Evolutionary conservation across 2,113 vertebrate species (phyloP).

Genomic region (Numida meleagris): DNA sequence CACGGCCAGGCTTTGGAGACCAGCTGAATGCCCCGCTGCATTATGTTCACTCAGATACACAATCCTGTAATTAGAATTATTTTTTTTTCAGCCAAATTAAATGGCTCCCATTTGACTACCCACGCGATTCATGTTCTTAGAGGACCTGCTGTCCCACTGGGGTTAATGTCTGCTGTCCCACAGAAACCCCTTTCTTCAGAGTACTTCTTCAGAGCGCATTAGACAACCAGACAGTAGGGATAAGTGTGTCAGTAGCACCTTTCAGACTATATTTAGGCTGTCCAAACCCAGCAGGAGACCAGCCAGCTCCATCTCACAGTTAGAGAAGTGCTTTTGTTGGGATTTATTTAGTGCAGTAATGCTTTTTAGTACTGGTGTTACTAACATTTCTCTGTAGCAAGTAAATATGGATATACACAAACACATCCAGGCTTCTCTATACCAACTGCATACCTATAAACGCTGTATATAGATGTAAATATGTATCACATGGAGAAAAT

Average conservation of each 20-base stretch:
- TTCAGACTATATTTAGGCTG: conserved; percentile 31
- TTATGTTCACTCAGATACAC: not conserved
- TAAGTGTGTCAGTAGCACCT: conserved; percentile 1
- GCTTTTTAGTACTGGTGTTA: not conserved
- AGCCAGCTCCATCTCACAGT: not conserved
- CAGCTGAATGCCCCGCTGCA: not conserved
- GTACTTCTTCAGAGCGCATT: not conserved
- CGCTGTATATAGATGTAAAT: not conserved
- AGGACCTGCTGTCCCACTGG: not conserved
- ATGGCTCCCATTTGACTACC: not conserved
- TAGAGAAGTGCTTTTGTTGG: not conserved
- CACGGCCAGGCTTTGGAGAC: not conserved
- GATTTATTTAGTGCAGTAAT: not conserved
- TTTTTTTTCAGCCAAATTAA: not conserved
- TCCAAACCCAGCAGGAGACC: conserved; percentile 3
- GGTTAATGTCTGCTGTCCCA: not conserved
- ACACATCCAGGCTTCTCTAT: not conserved
- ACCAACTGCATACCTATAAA: not conserved
- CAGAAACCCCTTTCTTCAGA: conserved; percentile 1
- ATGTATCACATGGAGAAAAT: not conserved
- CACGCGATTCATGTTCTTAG: conserved; percentile 13
- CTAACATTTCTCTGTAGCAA: not conserved
- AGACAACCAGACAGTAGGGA: conserved; percentile 5
- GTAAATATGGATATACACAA: not conserved
- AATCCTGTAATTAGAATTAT: not conserved